Base-by-base conservation (phyloP, 1,140 invertebrate genomes). In the Lasaia peninsularis region DNA sequence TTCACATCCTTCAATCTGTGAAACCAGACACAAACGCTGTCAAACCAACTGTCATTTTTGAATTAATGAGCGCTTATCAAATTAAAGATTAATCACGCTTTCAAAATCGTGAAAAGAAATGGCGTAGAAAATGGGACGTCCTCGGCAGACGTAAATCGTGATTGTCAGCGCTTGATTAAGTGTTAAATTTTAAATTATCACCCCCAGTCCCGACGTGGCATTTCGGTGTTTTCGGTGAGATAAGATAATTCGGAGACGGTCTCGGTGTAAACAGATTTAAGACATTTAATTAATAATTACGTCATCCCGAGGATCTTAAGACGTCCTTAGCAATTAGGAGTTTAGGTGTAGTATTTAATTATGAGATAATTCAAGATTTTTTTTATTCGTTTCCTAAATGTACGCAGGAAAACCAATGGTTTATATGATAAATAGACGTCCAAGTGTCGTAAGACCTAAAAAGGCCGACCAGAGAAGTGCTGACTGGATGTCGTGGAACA, bases 101-200 rank as follows among this genome's bases (percentile, higher is more conserved):
- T 72, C 37, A 10, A 44, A 55, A 55, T 24, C 18, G 53, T 33
- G 54, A 5, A 31, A 56, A 56, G 54, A 58, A 52, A 58, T 44
- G 40, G 49, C 33, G 12, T 50, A 21, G 49, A 58, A 58, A 59
- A 58, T 63, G 32, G 44, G 56, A 55, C 34, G 51, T 31, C n/a
- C 53, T 44, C 40, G 16, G 21, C 10, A 52, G 28, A 49, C 34
- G 31, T 78, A 79, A 80, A 83, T 78, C 70, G 66, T 63, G 71
- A 76, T 76, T 82, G 73, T 78, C 76, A 75, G 65, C 73, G 73
- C 71, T 82, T 82, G 79, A 82, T 85, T 80, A 76, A 85, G 78
- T 78, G 73, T 73, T 82, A 80, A 82, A 85, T 80, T 83, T 78
- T 85, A 78, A 84, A 77, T 81, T 76, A 78, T 78, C 66, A 78